Evolutionary conservation across 2,888 invertebrate genomes (phyloP).

Genomic region (Trachelus tabidus): DNA sequence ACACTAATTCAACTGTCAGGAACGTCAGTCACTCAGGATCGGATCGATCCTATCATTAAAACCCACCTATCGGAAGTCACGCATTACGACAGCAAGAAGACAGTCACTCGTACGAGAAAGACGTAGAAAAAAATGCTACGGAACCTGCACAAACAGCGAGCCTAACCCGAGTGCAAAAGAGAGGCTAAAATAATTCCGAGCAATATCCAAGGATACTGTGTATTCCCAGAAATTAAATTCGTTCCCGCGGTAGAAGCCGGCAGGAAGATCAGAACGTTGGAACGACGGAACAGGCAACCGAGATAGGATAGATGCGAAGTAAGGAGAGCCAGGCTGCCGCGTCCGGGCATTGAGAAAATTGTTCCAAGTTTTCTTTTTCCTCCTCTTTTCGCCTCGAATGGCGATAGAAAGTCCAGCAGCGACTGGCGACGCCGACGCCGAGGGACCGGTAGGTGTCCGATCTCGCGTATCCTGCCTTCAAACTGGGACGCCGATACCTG

Average conservation of each 20-base stretch:
- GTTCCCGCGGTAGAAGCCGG: background rate
- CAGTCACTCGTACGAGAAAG: background rate
- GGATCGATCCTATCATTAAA: background rate
- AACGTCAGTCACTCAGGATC: background rate
- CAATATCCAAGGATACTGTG: background rate
- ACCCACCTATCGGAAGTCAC: background rate
- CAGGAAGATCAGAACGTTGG: background rate
- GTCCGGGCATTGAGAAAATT: slow-evolving; percentile 9
- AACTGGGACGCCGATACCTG: slow-evolving; percentile 19
- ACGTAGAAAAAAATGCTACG: background rate
- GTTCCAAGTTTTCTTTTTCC: slow-evolving; percentile 7
- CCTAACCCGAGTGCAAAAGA: background rate
- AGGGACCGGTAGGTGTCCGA: background rate
- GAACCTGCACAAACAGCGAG: background rate
- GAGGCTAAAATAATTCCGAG: background rate
- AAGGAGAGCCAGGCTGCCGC: background rate
- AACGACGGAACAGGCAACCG: background rate
- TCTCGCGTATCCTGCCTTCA: slow-evolving; percentile 13
- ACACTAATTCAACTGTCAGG: background rate
- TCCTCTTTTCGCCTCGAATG: slow-evolving; percentile 6
- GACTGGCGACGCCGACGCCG: slow-evolving; percentile 5
- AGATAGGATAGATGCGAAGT: background rate
- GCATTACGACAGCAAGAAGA: background rate
- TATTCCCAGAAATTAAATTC: background rate
- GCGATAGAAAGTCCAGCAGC: slow-evolving; percentile 21